phyloP scores from a whole-genome alignment of 2,888 invertebrate species.

The Leucoma salicis region DNA sequence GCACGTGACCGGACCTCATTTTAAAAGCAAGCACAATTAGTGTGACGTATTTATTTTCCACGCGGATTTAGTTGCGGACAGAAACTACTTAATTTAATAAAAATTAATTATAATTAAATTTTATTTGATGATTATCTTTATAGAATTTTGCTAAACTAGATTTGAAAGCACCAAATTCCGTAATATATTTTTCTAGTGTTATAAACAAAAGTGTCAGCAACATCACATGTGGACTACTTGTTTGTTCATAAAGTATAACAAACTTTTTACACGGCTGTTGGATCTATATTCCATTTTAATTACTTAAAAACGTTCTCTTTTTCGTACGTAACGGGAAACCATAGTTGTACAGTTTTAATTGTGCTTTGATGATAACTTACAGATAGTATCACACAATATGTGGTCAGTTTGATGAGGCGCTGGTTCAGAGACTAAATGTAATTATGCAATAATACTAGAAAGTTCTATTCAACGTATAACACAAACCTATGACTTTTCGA shows the following conservation, averaged over 20 bases:
- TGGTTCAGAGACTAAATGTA: too few relatives aligned
- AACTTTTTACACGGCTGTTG: slow-evolving; percentile 46
- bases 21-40: too few relatives aligned
- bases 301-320: slow-evolving; percentile 53
- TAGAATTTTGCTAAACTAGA: background rate
- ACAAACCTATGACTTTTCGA: too few relatives aligned
- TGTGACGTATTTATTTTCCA: too few relatives aligned
- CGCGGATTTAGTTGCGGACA: too few relatives aligned
- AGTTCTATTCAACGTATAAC: too few relatives aligned
- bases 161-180: background rate
- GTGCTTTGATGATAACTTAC: slow-evolving; percentile 37
- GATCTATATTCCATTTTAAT: slow-evolving; percentile 43
- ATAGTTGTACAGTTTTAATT: slow-evolving; percentile 46
- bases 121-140: too few relatives aligned
- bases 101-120: too few relatives aligned
- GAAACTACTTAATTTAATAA: too few relatives aligned
- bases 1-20: too few relatives aligned
- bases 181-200: background rate
- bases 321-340: slow-evolving; percentile 56
- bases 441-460: too few relatives aligned
- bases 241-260: slow-evolving; percentile 22
- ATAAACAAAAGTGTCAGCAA: slow-evolving; percentile 12
- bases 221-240: slow-evolving; percentile 24
- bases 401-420: too few relatives aligned
- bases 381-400: slow-evolving; percentile 31